Conservation (phyloP, 2,797 vertebrate species). For the Pipistrellus nathusii region DNA sequence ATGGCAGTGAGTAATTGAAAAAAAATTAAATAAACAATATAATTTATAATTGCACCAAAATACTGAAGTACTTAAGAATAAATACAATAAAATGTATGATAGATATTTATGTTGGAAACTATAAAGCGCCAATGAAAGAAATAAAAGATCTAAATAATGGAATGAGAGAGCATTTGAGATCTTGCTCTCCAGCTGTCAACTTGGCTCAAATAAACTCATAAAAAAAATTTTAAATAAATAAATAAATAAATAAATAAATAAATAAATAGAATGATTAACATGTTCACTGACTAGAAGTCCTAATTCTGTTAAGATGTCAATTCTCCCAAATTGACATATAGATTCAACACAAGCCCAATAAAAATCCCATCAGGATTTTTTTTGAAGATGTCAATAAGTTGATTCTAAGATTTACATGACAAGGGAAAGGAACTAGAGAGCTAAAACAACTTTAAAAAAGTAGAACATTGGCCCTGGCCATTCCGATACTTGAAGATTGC, state of each 20-base stretch:
- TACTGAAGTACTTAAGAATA: constrained; percentile 4
- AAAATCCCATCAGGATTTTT: background rate
- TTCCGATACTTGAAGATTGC: too few relatives aligned
- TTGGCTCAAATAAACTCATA: background rate
- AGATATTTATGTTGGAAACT: background rate
- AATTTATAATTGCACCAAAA: constrained; percentile 2
- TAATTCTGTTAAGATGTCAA: background rate
- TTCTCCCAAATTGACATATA: background rate
- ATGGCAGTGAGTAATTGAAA: background rate
- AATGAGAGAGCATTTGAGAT: background rate
- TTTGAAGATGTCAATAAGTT: background rate
- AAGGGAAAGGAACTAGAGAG: constrained; percentile 8
- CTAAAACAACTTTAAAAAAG: constrained; percentile 16
- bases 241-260: too few relatives aligned
- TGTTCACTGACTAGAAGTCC: too few relatives aligned
- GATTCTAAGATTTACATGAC: background rate
- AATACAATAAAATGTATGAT: background rate
- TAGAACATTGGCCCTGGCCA: background rate
- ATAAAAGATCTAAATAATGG: background rate
- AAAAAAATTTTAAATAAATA: background rate
- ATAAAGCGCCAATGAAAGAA: background rate
- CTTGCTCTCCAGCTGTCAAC: background rate
- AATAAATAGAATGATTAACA: too few relatives aligned
- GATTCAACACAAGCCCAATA: too few relatives aligned
- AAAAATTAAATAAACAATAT: constrained; percentile 6